Evolutionary conservation across 2,888 invertebrate genomes (phyloP).

Genomic region (Dusona sp.): DNA sequence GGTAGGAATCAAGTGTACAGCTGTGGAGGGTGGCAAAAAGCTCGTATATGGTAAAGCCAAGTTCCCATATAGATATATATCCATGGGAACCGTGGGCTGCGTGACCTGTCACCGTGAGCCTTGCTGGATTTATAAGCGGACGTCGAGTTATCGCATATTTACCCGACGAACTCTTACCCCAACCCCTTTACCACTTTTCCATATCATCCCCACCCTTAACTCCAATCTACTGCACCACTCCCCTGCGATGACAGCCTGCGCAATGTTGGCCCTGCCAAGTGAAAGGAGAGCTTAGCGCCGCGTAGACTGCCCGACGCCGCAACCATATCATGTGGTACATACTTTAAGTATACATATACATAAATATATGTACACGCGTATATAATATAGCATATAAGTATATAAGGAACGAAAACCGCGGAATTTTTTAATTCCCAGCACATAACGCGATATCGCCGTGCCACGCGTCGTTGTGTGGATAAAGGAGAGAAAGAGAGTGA

Average conservation of each 20-base stretch:
- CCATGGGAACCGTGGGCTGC: slow-evolving; percentile 74
- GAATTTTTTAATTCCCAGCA: slow-evolving; percentile 62
- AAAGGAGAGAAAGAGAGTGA: background rate
- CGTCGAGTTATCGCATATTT: slow-evolving; percentile 85
- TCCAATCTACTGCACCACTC: slow-evolving; percentile 69
- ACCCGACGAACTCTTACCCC: slow-evolving; percentile 73
- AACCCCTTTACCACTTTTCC: slow-evolving; percentile 30
- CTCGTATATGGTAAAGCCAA: slow-evolving; percentile 6
- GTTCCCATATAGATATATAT: slow-evolving; percentile 1
- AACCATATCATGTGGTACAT: slow-evolving; percentile 71
- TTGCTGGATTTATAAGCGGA: slow-evolving; percentile 83
- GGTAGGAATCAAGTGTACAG: slow-evolving; percentile 25
- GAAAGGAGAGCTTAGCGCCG: slow-evolving; percentile 61
- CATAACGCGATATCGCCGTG: slow-evolving; percentile 58
- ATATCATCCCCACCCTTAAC: slow-evolving; percentile 29
- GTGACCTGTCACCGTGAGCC: slow-evolving; percentile 84
- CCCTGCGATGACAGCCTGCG: slow-evolving; percentile 77
- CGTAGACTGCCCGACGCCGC: slow-evolving; percentile 77
- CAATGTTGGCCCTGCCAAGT: slow-evolving; percentile 61
- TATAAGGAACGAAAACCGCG: slow-evolving; percentile 38
- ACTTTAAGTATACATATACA: slow-evolving; percentile 9
- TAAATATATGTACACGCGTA: background rate
- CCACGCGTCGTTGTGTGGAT: slow-evolving; percentile 19
- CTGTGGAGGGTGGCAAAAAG: background rate
- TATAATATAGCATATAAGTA: background rate